Evolutionary conservation across 2,113 vertebrate species (phyloP).

Genomic region (Ceratotherium simum): DNA sequence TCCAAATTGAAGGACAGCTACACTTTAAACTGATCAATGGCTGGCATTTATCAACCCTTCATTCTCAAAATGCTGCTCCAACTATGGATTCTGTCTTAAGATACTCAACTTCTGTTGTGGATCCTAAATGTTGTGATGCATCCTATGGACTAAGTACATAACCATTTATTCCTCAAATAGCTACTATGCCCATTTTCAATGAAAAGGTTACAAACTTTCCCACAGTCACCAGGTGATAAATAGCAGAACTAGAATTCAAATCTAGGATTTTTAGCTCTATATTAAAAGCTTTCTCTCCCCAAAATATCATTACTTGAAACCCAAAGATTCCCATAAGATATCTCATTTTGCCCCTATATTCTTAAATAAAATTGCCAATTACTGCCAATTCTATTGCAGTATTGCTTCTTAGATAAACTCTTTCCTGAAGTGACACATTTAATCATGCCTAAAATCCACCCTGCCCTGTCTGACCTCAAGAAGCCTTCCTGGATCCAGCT

Average conservation of each 20-base stretch:
- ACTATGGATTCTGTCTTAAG: background rate
- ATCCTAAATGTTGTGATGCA: background rate
- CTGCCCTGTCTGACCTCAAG: background rate
- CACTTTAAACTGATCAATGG: background rate
- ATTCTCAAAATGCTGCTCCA: background rate
- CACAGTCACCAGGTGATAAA: background rate
- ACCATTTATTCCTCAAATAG: background rate
- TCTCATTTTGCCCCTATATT: background rate
- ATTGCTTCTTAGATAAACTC: background rate
- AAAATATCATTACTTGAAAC: slow-evolving; percentile 19
- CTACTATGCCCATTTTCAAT: background rate
- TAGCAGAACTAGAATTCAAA: background rate
- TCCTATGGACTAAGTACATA: background rate
- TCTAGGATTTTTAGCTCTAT: background rate
- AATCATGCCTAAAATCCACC: background rate
- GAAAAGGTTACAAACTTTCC: background rate
- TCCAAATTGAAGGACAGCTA: background rate
- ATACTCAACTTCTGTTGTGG: background rate
- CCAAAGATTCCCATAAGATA: background rate
- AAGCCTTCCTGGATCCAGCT: background rate
- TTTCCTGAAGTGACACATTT: background rate
- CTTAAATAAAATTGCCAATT: background rate
- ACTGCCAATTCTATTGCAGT: background rate
- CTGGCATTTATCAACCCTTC: background rate
- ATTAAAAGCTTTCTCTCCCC: background rate